Evolutionary conservation across 2,888 invertebrate species (phyloP).

Genomic region (Glyphotaelius pellucidus): DNA sequence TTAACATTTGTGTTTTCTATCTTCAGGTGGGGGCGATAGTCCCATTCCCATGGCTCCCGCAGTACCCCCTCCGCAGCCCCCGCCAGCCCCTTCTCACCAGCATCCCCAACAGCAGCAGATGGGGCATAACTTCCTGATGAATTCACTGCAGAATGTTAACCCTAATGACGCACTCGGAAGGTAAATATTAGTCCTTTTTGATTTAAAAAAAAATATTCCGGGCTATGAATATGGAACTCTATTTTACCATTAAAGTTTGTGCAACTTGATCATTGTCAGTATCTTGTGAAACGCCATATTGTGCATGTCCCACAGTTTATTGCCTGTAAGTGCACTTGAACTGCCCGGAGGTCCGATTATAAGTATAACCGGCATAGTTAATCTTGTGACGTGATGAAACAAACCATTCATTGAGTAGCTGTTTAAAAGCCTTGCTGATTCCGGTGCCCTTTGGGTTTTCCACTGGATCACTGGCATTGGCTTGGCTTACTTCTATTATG

Average conservation of each 20-base stretch:
- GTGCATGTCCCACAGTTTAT: background rate
- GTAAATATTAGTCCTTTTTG: constrained; percentile 67
- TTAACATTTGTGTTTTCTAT: background rate
- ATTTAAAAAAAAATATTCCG: too few species aligned
- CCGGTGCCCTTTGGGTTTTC: constrained; percentile 74
- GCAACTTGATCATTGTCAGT: too few species aligned
- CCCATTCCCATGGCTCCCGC: constrained; percentile 54
- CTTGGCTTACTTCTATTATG: constrained; percentile 74
- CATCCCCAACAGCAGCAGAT: constrained; percentile 66
- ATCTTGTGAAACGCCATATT: too few species aligned
- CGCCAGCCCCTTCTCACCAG: constrained; percentile 66
- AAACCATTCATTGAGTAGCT: constrained; percentile 79
- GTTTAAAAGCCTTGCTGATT: constrained; percentile 69
- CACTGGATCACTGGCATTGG: constrained; percentile 68
- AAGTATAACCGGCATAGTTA: too few species aligned
- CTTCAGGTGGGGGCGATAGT: constrained; percentile 6
- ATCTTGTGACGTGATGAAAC: constrained; percentile 77
- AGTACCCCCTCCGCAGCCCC: constrained; percentile 63
- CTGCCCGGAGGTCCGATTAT: too few species aligned
- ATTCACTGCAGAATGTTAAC: constrained; percentile 57
- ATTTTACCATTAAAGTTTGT: background rate
- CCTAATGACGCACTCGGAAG: constrained; percentile 73
- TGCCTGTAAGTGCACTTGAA: background rate
- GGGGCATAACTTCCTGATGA: constrained; percentile 45
- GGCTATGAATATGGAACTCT: background rate